phyloP scores from a whole-genome alignment of 2,113 vertebrate species.

The Tychaedon coryphoeus region DNA sequence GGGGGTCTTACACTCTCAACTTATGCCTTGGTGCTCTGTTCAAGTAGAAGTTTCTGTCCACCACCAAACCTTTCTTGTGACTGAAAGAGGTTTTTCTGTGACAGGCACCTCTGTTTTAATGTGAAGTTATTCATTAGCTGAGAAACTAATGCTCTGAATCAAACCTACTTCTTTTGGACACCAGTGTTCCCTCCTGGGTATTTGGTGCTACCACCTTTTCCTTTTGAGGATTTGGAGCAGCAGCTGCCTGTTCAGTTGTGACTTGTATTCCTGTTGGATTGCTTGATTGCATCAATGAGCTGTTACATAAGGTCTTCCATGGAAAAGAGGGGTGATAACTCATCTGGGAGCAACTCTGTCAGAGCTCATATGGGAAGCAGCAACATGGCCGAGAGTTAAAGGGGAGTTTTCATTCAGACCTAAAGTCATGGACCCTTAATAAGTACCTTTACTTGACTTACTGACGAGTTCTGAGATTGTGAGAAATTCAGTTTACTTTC shows the following conservation, averaged over 20 bases:
- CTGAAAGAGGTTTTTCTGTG: background rate
- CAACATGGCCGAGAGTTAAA: background rate
- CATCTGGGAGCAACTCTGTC: background rate
- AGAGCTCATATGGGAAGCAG: background rate
- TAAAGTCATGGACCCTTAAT: background rate
- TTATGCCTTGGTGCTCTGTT: background rate
- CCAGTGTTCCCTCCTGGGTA: background rate
- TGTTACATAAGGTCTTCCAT: background rate
- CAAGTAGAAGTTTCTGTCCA: background rate
- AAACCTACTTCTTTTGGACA: background rate
- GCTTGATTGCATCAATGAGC: background rate
- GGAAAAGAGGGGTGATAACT: background rate
- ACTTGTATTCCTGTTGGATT: background rate
- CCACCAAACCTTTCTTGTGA: background rate
- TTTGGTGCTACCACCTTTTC: background rate
- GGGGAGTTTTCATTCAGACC: background rate
- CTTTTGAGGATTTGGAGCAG: background rate
- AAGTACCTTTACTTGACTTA: background rate
- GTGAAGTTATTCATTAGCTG: background rate
- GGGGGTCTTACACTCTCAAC: background rate
- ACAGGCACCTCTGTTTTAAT: background rate
- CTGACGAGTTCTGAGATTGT: background rate
- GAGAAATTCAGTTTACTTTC: background rate
- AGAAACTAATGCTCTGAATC: background rate
- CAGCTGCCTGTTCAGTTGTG: background rate